These are phyloP conservation scores for Aurelia sp. DNA, from an alignment of 30 jellyfish, hydroid and myxozoan species.

Conservation along the genomic window DNA sequence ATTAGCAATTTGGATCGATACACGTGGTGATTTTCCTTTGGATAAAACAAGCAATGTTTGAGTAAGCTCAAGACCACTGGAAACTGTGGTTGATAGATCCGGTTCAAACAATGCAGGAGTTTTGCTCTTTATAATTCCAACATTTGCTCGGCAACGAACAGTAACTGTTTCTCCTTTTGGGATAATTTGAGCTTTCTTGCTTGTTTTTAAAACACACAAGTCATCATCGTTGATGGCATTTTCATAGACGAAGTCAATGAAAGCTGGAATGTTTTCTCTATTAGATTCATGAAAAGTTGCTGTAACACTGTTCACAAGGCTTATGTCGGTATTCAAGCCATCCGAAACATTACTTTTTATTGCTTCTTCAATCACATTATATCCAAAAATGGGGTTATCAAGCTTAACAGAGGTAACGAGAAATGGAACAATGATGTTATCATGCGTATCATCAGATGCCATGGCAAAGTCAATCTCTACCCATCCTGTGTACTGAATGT, in stretches of 20 bases:
- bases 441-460: no score
- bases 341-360: background rate
- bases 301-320: background rate
- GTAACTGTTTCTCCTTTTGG: conserved; percentile 17
- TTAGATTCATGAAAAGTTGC: conserved; percentile 12
- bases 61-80: conserved; percentile 6
- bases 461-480: no score
- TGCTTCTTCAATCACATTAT: background rate
- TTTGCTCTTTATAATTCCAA: background rate
- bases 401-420: background rate
- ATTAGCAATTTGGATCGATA: background rate
- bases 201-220: conserved; percentile 22
- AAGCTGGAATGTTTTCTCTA: conserved; percentile 20
- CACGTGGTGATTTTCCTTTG: conserved; percentile 14
- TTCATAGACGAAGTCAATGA: conserved; percentile 20
- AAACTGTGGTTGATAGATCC: background rate
- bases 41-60: conserved; percentile 2
- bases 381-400: background rate
- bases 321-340: background rate
- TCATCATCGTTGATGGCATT: conserved; percentile 37
- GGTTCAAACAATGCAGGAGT: conserved; percentile 2
- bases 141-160: conserved; percentile 7
- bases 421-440: no score
- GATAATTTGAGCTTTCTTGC: conserved; percentile 15
- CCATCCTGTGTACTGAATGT: conserved; percentile 15